A percentile compares a stretch with the other conserved stretches of the same genome.
Conservation (phyloP, 2,797 vertebrate genomes). For the Cossypha polioptera region DNA sequence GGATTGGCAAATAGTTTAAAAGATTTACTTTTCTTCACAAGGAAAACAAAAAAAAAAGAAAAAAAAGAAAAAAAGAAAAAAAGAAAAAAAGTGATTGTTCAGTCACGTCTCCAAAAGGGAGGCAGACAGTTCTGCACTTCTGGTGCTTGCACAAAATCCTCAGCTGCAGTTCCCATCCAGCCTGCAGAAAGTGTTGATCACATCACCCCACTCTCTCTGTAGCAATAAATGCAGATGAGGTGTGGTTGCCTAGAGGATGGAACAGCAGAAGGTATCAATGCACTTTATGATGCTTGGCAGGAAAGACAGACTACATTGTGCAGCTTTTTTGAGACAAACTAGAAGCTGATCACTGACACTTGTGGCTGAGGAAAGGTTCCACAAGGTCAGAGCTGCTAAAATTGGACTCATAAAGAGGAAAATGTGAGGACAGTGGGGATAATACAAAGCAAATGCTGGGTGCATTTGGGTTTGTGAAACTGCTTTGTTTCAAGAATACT, state of each 20-base stretch:
- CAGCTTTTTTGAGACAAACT: neutral
- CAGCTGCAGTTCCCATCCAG: neutral
- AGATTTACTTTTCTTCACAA: neutral
- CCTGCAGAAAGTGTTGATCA: conserved; percentile 2
- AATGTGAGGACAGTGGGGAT: neutral
- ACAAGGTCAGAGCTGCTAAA: neutral
- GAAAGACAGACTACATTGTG: neutral
- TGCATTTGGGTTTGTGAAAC: neutral
- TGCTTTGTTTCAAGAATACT: neutral
- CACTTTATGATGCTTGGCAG: neutral
- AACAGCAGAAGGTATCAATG: conserved; percentile 27
- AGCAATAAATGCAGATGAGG: neutral
- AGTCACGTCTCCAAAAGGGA: neutral
- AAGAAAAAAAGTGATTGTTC: neutral
- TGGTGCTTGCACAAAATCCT: neutral
- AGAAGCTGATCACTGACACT: neutral
- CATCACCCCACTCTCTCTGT: neutral
- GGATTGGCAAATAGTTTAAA: neutral
- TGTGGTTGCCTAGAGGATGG: neutral
- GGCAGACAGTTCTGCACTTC: neutral
- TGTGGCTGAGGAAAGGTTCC: neutral
- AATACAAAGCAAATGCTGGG: neutral
- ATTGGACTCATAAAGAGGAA: neutral
- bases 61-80: neutral
- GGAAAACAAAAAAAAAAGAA: neutral